These are phyloP conservation scores for Uromys caudimaculatus DNA, from an alignment of 2,797 vertebrate species.

Conservation along the genomic window DNA sequence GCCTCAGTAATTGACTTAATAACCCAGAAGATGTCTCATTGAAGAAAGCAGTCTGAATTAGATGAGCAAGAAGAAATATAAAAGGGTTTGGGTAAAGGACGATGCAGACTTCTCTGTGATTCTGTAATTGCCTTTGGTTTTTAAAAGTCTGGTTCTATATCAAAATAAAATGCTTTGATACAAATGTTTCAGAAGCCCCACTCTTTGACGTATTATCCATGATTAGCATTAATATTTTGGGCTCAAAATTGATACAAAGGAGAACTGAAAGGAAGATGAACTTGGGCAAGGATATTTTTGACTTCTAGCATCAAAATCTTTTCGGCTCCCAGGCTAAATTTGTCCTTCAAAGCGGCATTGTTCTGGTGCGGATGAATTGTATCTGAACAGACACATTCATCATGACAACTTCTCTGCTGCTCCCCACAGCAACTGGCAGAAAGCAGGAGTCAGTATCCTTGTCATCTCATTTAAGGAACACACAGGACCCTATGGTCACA, in stretches of 20 bases:
- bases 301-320: conserved; percentile 15
- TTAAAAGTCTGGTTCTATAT: conserved; percentile 40
- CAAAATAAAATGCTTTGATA: conserved; percentile 38
- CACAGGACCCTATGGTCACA: neutral
- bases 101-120: conserved; percentile 22
- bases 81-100: conserved; percentile 13
- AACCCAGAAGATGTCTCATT: neutral
- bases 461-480: neutral
- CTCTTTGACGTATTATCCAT: neutral
- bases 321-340: neutral
- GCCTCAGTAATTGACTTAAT: conserved; percentile 28
- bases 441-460: neutral
- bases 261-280: conserved; percentile 58
- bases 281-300: conserved; percentile 32
- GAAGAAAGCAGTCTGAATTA: conserved; percentile 49
- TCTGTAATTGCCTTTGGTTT: neutral
- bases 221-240: conserved; percentile 51
- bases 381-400: neutral
- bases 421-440: neutral
- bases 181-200: conserved; percentile 18
- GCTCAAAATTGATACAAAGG: conserved; percentile 55
- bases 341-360: neutral
- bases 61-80: neutral
- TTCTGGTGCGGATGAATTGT: neutral
- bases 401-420: neutral